Conservation (phyloP, 2,797 vertebrate genomes). For the Miichthys miiuy region DNA sequence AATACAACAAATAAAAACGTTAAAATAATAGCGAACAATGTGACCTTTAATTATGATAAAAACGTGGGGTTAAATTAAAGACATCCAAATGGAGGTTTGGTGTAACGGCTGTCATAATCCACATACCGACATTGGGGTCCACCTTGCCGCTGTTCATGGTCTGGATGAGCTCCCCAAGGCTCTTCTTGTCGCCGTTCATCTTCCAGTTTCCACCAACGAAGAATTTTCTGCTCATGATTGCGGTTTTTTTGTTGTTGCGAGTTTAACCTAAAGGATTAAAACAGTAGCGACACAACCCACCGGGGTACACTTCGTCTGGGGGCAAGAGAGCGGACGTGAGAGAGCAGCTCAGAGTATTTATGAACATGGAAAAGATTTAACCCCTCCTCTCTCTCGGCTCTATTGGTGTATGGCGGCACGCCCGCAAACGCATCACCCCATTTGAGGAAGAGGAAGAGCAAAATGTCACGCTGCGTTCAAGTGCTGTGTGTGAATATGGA, state of each 20-base stretch:
- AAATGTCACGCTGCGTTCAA: conserved; percentile 76
- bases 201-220: conserved; percentile 99
- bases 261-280: neutral
- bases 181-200: conserved; percentile 97
- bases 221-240: conserved; percentile 95
- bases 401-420: conserved; percentile 76
- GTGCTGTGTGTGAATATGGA: neutral
- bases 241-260: neutral
- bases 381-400: conserved; percentile 65
- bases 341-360: conserved; percentile 65
- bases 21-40: neutral
- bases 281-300: neutral
- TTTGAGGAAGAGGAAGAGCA: conserved; percentile 61
- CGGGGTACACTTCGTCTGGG: conserved; percentile 13
- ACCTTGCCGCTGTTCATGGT: conserved; percentile 91
- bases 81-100: no score
- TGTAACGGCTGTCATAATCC: neutral
- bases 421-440: conserved; percentile 51
- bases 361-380: conserved; percentile 27
- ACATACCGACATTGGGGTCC: conserved; percentile 92
- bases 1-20: neutral
- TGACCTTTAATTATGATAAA: accelerated
- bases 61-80: neutral
- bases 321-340: conserved; percentile 52
- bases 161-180: conserved; percentile 92